A percentile compares a stretch with the other conserved stretches of the same genome.
phyloP scores from a whole-genome alignment of 2,888 invertebrate genomes.

The Platerodrilus igneus region DNA sequence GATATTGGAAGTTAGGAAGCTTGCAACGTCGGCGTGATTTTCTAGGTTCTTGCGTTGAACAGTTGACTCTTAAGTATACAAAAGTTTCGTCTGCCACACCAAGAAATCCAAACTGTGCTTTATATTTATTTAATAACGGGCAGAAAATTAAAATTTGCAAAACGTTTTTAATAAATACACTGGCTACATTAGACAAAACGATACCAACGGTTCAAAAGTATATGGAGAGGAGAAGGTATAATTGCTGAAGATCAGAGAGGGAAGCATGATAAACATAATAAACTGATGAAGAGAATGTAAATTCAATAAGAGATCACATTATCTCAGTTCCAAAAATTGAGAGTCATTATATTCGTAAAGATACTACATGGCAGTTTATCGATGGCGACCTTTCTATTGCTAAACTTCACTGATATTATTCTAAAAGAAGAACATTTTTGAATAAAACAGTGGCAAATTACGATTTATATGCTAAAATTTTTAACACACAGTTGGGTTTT shows the following conservation, averaged over 20 bases:
- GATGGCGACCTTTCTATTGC: slow-evolving; percentile 23
- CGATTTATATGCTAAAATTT: slow-evolving; percentile 32
- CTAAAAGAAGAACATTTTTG: slow-evolving; percentile 29
- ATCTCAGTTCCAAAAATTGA: slow-evolving; percentile 33
- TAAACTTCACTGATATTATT: slow-evolving; percentile 32
- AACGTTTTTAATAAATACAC: slow-evolving; percentile 3
- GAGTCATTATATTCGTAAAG: slow-evolving; percentile 34
- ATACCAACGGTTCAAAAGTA: slow-evolving; percentile 16
- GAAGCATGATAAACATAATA: slow-evolving; percentile 31
- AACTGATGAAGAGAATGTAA: slow-evolving; percentile 30
- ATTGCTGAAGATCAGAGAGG: slow-evolving; percentile 29
- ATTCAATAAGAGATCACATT: slow-evolving; percentile 32
- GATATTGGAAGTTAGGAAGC: slow-evolving; percentile 2
- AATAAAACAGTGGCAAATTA: too few relatives aligned
- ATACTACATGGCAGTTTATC: slow-evolving; percentile 28
- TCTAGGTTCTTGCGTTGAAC: slow-evolving; percentile 2
- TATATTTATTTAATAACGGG: slow-evolving; percentile 10
- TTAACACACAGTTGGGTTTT: slow-evolving; percentile 29
- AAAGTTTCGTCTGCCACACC: neutral
- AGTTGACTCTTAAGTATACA: neutral
- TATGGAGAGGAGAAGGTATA: slow-evolving; percentile 26
- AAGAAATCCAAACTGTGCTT: slow-evolving; percentile 7
- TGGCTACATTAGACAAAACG: neutral
- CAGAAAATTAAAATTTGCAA: slow-evolving; percentile 16
- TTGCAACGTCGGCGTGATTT: slow-evolving; percentile 9